Evolutionary conservation across 1,140 invertebrate species (phyloP), one percentile per base, ranked within the genome.

Genomic region (Venturia canescens): DNA sequence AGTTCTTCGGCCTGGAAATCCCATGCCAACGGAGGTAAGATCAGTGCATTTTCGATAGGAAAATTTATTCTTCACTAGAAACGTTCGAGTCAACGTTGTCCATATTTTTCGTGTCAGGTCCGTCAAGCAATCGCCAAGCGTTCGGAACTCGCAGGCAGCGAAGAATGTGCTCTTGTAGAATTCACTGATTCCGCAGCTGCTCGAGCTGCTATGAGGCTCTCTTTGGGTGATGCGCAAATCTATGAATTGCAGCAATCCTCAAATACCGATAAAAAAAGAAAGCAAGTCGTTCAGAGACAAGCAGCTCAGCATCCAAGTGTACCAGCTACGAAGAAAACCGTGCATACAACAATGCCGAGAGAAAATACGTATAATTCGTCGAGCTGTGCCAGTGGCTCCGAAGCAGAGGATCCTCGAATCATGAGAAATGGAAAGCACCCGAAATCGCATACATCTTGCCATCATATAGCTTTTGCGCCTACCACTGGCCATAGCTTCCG

Each of bases 121-220:
- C 94, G 97, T 77, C 96, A 97, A 89, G 97, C 98, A 86, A 95
- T 97, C 83, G 96, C 96, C 87, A 98, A 97, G 89, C 96, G 97
- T 88, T 97, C 97, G n/a, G 97, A 97, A 88, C 93, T 98, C 88
- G 94, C 94, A 79, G 84, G 83, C 11, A 95, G 95, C 81, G 94
- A 96, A 86, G 95, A 97, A 81, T 98, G 96, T 91, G 97, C 97
- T 11, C 93, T 98, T 83, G 94, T 98, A 60, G 97, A 98, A 92
- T 99, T 98, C 89, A 96, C 97, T 72, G 94, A 96, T 79, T 97
- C 97, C 1, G 96, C 97, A 71, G 94, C 95, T 11, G 97, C 97
- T 0, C 94, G 96, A 86, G 94, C 95, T 75, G 97, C 97, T 0
- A 92, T 96, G n/a, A 93, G 95, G 78, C 91, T 95, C 88, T 77